phyloP scores from a whole-genome alignment of 2,113 vertebrate genomes.

The Xenopus borealis region DNA sequence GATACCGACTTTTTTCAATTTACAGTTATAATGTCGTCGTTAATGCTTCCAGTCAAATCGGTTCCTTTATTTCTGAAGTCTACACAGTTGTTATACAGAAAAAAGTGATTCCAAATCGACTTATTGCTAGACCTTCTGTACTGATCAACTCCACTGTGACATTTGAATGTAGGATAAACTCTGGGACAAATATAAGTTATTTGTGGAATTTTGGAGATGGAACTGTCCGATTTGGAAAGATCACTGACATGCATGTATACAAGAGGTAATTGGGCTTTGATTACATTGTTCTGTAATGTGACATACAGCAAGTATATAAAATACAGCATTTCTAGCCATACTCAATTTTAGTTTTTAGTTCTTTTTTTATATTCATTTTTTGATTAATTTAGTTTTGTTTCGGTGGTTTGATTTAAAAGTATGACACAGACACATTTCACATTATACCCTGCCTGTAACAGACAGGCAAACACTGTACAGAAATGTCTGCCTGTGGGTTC shows the following conservation, averaged over 20 bases:
- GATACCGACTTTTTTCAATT: not conserved
- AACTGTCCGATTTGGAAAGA: conserved; percentile 49
- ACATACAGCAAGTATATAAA: too few relatives aligned
- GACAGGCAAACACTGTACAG: too few relatives aligned
- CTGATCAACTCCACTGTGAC: conserved; percentile 58
- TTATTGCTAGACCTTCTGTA: conserved; percentile 62
- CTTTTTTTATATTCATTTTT: too few relatives aligned
- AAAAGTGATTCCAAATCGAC: conserved; percentile 63
- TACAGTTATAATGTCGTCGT: conserved; percentile 67
- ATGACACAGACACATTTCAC: too few relatives aligned
- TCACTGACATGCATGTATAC: conserved; percentile 61
- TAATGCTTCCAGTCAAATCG: conserved; percentile 46
- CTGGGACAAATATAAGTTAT: conserved; percentile 65
- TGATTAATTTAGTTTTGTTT: too few relatives aligned
- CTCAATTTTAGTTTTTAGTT: too few relatives aligned
- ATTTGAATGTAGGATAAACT: conserved; percentile 68
- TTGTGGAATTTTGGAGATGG: conserved; percentile 78
- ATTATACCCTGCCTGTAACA: too few relatives aligned
- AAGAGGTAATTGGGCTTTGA: conserved; percentile 52
- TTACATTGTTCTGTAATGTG: not conserved
- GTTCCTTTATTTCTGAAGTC: conserved; percentile 55
- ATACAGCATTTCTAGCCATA: too few relatives aligned
- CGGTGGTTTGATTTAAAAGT: too few relatives aligned
- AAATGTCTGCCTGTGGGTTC: too few relatives aligned
- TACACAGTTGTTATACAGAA: conserved; percentile 63